Evolutionary conservation across 2,888 invertebrate species (phyloP), one percentile per base, ranked within the genome.

Genomic region (Drosophila quasianomalipes): DNA sequence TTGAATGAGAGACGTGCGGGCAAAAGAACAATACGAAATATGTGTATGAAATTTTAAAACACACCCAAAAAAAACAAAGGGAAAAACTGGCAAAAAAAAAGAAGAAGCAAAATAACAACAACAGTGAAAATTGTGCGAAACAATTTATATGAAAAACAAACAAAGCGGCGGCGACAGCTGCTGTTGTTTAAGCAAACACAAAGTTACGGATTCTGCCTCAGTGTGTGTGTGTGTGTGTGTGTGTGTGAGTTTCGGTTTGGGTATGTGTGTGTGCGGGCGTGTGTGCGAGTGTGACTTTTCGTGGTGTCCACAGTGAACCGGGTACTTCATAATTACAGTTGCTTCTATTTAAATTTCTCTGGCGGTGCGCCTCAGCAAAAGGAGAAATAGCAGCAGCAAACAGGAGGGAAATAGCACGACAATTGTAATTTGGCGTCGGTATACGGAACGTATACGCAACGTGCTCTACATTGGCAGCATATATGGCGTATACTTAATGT

Each of bases 181-280:
- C 80, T 83, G 75, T 82, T 83, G 75, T 82, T 80, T 81, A 88
- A 85, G 80, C 82, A 88, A 87, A 85, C 83, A 88, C 74, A 80
- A 89, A 89, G 81, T 89, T 85, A 79, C 78, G 54, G 57, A 51
- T 78, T 70, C 61, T n/a, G 61, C 31, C 61, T 7, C 70, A 44
- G 44, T 51, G 31, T 33, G 22, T 9, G n/a, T 28, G n/a, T 22
- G 37, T 51, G 51, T 49, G 35, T 49, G 59, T 62, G 31, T 26
- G 19, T 26, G 54, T 47, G 35, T 9, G 44, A 31, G 26, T 22
- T 35, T 16, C 3, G 5, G 37, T 5, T 14, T 14, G 14, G 4
- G 26, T 28, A n/a, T 28, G 64, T 16, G 68, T 33, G 57, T 31
- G 33, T 51, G 37, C n/a, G 64, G n/a, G 66, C 30, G 54, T 37